phyloP scores from a whole-genome alignment of 35 echinoderm and acorn worm genomes.

The Ptychodera flava region DNA sequence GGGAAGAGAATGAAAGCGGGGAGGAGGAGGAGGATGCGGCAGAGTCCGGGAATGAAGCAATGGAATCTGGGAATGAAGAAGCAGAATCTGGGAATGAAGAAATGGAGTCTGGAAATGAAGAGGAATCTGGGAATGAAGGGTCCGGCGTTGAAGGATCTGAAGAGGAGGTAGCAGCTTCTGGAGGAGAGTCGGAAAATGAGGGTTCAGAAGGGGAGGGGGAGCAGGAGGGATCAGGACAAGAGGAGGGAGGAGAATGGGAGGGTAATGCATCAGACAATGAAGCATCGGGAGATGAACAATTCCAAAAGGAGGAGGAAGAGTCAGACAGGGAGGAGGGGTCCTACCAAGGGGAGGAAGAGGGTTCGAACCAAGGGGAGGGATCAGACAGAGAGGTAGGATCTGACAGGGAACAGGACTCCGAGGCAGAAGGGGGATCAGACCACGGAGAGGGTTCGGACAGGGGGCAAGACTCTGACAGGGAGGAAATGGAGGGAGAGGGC shows the following conservation, averaged over 20 bases:
- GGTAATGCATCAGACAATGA: slow-evolving; percentile 22
- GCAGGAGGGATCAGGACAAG: slow-evolving; percentile 14
- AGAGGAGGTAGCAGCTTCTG: background rate
- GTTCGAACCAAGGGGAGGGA: slow-evolving; percentile 10
- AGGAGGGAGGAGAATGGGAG: background rate
- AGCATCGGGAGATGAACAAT: background rate
- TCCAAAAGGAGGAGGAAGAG: slow-evolving; percentile 13
- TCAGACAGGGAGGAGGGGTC: slow-evolving; percentile 19
- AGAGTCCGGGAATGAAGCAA: slow-evolving; percentile 11
- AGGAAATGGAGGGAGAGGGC: background rate
- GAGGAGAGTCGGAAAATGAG: background rate
- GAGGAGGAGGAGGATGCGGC: slow-evolving; percentile 6
- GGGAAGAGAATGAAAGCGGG: background rate
- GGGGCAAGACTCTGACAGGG: background rate
- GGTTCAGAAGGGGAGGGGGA: slow-evolving; percentile 14
- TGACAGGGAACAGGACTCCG: background rate
- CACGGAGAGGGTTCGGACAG: background rate
- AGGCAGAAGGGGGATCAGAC: slow-evolving; percentile 3
- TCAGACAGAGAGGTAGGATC: slow-evolving; percentile 11
- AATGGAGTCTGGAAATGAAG: slow-evolving; percentile 6
- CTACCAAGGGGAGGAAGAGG: slow-evolving; percentile 5
- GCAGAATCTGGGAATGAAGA: slow-evolving; percentile 13
- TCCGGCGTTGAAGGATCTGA: slow-evolving; percentile 6
- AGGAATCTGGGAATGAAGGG: background rate
- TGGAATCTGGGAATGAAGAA: slow-evolving; percentile 3